Percentiles rank a stretch among this genome's conserved stretches.
Conservation (phyloP, 2,888 invertebrate genomes). For the Oeneis ivallda region DNA sequence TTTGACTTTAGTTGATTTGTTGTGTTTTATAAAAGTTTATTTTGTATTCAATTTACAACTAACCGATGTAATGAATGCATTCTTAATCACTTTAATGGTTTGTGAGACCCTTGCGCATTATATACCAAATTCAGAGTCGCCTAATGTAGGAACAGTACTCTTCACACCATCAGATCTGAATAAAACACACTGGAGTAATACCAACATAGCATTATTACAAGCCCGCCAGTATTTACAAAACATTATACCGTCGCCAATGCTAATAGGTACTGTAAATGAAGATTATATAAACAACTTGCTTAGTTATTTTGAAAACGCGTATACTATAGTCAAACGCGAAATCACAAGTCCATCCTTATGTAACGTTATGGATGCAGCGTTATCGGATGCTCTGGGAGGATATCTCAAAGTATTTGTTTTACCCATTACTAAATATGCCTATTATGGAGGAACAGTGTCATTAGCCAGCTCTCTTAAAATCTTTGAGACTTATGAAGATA, state of each 20-base stretch:
- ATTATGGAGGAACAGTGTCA: slow-evolving; percentile 83
- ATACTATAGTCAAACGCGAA: slow-evolving; percentile 51
- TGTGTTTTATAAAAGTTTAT: slow-evolving; percentile 60
- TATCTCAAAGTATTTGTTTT: slow-evolving; percentile 82
- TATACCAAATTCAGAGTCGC: slow-evolving; percentile 35
- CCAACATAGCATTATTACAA: slow-evolving; percentile 52
- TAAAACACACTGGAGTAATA: slow-evolving; percentile 52
- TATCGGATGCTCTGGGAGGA: slow-evolving; percentile 81
- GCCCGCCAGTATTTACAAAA: slow-evolving; percentile 61
- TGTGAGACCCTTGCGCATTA: slow-evolving; percentile 36
- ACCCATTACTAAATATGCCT: slow-evolving; percentile 82
- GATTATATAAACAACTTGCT: slow-evolving; percentile 53
- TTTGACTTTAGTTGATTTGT: slow-evolving; percentile 18
- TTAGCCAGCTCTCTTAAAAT: slow-evolving; percentile 79
- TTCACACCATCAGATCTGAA: slow-evolving; percentile 51
- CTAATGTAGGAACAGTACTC: slow-evolving; percentile 66
- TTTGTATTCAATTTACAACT: slow-evolving; percentile 50
- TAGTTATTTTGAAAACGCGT: slow-evolving; percentile 55
- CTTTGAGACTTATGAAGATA: slow-evolving; percentile 78
- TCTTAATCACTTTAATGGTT: slow-evolving; percentile 29
- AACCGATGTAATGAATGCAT: slow-evolving; percentile 27
- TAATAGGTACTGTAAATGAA: slow-evolving; percentile 51
- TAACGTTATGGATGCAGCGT: slow-evolving; percentile 58
- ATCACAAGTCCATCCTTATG: slow-evolving; percentile 45
- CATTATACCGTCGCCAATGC: slow-evolving; percentile 53